Percentiles rank a stretch among this genome's conserved stretches.
These are phyloP conservation scores for Crocuta crocuta DNA, from an alignment of 2,113 vertebrate genomes.

Conservation along the genomic window DNA sequence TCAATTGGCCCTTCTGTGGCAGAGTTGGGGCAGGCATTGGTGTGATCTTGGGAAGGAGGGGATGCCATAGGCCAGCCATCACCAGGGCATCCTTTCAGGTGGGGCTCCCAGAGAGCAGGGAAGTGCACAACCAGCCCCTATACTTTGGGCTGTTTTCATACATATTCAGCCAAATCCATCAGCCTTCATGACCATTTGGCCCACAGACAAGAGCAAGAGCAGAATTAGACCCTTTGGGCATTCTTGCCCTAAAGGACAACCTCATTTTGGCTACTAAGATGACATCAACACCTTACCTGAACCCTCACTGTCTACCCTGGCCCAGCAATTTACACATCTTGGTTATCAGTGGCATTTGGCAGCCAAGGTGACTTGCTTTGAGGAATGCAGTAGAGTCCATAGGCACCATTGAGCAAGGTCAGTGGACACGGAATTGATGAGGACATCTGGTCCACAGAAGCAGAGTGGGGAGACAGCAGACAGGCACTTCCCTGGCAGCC, in stretches of 20 bases:
- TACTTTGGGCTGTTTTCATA: conserved; percentile 60
- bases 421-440: conserved; percentile 14
- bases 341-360: conserved; percentile 61
- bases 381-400: conserved; percentile 69
- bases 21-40: neutral
- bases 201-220: neutral
- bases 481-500: conserved; percentile 63
- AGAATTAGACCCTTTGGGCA: neutral
- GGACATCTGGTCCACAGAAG: neutral
- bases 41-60: neutral
- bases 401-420: conserved; percentile 43
- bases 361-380: conserved; percentile 63
- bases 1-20: too few relatives aligned
- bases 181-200: neutral
- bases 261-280: neutral
- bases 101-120: neutral
- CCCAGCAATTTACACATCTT: conserved; percentile 2
- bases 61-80: neutral
- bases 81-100: too few relatives aligned
- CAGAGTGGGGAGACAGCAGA: neutral
- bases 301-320: conserved; percentile 55
- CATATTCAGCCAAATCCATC: neutral
- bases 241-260: neutral
- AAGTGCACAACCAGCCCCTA: neutral
- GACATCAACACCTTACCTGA: conserved; percentile 64